Evolutionary conservation across 2,113 vertebrate genomes (phyloP).

Genomic region (human (Homo sapiens)): GRCh38 chr12:100570501-100571000

Average conservation of each 20-base stretch:
- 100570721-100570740: not conserved
- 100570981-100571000: not conserved
- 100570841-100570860: not conserved
- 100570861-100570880: not conserved
- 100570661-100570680: constrained; percentile 21
- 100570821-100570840: not conserved
- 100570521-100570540: not conserved
- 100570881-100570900: not conserved
- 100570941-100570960: not conserved
- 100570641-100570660: constrained; percentile 9
- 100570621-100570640: not conserved
- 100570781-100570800: not conserved
- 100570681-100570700: not conserved
- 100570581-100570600: not conserved
- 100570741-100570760: not conserved
- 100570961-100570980: not conserved
- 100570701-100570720: not conserved
- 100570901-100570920: not conserved
- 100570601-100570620: not conserved
- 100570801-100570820: not conserved
- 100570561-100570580: not conserved
- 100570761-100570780: not conserved
- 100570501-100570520: not conserved
- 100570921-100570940: not conserved
- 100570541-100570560: not conserved